Evolutionary conservation across 2,113 vertebrate genomes (phyloP), one percentile per base, ranked within the genome.

Genomic region (Felis catus): DNA sequence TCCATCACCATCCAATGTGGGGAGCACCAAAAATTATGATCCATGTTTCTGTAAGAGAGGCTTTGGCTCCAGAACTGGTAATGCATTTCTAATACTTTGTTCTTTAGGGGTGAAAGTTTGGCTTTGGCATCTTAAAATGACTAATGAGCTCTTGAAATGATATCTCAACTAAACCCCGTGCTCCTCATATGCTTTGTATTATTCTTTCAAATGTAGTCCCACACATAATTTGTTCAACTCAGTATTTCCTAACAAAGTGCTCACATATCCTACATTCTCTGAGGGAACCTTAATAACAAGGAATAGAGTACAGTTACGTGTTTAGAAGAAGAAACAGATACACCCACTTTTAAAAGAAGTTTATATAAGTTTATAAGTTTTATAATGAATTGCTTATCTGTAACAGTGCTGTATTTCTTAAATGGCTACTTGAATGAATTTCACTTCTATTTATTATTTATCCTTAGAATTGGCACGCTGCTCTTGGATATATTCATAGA

Each of bases 401-500:
- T 31, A 91, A 61, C 1, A 87, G 10, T 81, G 87, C 91, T 23
- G 76, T 58, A 31, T 83, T 97, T 97, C 55, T 86, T 76, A 82
- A 90, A 27, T 41, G 55, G 31, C 14, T 70, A 7, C 25, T 96
- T 92, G 33, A 95, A 29, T 87, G 96, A 81, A 53, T 84, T 95
- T 80, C 7, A 93, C 2, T 83, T 92, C 1, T 92, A 6, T 78
- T 89, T 65, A 51, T 63, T 80, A 51, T 87, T 96, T 33, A 80
- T 73, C 4, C 4, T 10, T 94, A 92, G 31, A 83, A 70, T 91
- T 93, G 91, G 33, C 16, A 39, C 61, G 95, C 80, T 90, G 97
- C 74, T 98, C 82, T 91, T 96, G 95, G 51, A 98, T 39, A 63
- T 98, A 97, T 18, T 96, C 45, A 94, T 97, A 97, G 23, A 98